Base-by-base conservation (phyloP, 1,140 invertebrate genomes). In the Caerostris darwini region DNA sequence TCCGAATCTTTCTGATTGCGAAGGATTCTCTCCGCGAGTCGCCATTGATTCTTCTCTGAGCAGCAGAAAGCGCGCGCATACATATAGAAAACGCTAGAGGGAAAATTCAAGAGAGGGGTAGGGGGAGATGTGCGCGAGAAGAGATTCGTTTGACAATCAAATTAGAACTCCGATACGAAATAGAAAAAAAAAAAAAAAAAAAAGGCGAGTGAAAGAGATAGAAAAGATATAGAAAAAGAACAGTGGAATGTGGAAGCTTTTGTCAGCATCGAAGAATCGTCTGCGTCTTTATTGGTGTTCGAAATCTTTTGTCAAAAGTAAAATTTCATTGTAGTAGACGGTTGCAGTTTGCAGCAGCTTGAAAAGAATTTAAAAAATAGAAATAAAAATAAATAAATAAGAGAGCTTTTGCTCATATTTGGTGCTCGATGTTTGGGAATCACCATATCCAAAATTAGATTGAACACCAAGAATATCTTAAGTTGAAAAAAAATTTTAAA, bases 121-220 rank as follows among this genome's bases (percentile, higher is more conserved):
- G 83, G 2, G n/a, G 57, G 54, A 19, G 19, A 64, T 10, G 34
- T 59, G 54, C 56, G 54, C 56, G 83, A 34, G n/a, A 54, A 88
- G 86, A 88, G 86, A 88, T 88, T 88, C 86, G 86, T 88, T 88
- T 88, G 86, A 88, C 86, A 88, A 88, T 88, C 86, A 88, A 88
- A 88, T 88, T 88, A 67, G 86, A 88, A 88, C 86, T 88, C 61
- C 83, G 58, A 85, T 85, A 85, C 83, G 57, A 59, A 85, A 85
- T 85, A 85, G 34, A 34, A 34, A 34, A 34, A 34, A 34, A 34
- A 34, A 34, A 34, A 34, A 34, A 14, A 67, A 67, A 14, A 67
- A 85, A 85, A 85, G 57, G n/a, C n/a, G 54, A 53, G 82, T 10
- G 82, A 59, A 85, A 53, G 56, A 59, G 57, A 85, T 85, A 85